These are phyloP conservation scores for Hyposoter dolosus DNA, from an alignment of 2,888 invertebrate genomes.

Conservation along the genomic window DNA sequence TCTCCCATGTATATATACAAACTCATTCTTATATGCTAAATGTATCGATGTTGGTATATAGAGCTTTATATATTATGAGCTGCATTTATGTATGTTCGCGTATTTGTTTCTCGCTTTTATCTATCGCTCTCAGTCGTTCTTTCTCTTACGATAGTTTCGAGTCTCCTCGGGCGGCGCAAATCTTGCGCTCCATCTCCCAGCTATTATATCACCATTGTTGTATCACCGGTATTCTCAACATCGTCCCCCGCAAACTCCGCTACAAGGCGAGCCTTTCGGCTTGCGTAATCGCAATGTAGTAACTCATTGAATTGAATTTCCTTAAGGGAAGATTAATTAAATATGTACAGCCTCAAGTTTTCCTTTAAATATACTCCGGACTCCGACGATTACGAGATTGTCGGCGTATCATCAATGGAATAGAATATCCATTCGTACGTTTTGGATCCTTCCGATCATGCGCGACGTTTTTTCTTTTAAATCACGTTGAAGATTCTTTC, in stretches of 20 bases:
- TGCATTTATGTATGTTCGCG: background rate
- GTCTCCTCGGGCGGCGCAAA: slow-evolving; percentile 37
- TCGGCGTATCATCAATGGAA: background rate
- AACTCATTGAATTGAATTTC: slow-evolving; percentile 36
- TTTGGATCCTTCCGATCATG: background rate
- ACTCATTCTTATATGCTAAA: slow-evolving; percentile 9
- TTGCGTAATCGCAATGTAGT: slow-evolving; percentile 45
- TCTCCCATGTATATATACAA: slow-evolving; percentile 29
- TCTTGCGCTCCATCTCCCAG: slow-evolving; percentile 61
- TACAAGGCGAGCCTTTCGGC: slow-evolving; percentile 46
- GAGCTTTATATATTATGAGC: background rate
- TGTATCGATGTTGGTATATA: background rate
- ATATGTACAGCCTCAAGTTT: background rate
- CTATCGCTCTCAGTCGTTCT: slow-evolving; percentile 18
- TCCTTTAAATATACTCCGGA: background rate
- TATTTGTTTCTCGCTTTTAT: slow-evolving; percentile 29
- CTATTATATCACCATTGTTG: slow-evolving; percentile 68
- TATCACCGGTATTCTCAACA: slow-evolving; percentile 68
- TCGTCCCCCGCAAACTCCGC: slow-evolving; percentile 60
- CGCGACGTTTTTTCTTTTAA: background rate
- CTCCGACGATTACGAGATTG: slow-evolving; percentile 2
- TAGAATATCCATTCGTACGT: background rate
- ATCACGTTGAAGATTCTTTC: background rate
- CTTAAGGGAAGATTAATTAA: slow-evolving; percentile 7
- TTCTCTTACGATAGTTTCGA: slow-evolving; percentile 28